Percentiles rank a stretch among this genome's conserved stretches.
phyloP scores from a whole-genome alignment of 2,888 invertebrate genomes.

The Mythimna loreyi region DNA sequence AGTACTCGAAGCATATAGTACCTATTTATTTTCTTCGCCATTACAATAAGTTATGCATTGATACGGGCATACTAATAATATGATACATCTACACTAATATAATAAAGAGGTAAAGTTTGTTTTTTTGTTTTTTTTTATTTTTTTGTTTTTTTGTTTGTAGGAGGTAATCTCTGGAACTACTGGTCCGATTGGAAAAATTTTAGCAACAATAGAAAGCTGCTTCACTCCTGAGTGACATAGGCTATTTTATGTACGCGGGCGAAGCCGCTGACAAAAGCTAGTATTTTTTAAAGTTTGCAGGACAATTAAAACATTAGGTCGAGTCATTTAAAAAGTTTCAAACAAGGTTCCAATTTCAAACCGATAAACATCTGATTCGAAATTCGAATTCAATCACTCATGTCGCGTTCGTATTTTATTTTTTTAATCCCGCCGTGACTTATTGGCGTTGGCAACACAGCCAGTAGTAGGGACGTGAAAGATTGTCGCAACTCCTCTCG shows the following conservation, averaged over 20 bases:
- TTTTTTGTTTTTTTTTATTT: no score
- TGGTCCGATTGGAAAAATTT: no score
- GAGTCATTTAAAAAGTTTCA: background rate
- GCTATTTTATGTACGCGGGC: no score
- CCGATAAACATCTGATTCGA: constrained; percentile 6
- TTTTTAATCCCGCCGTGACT: constrained; percentile 36
- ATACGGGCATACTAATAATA: no score
- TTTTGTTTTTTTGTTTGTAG: no score
- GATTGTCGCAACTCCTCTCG: constrained; percentile 53
- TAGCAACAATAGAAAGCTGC: no score
- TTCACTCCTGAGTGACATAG: no score
- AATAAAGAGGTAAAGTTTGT: no score
- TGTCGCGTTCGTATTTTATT: constrained; percentile 22
- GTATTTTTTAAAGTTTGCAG: background rate
- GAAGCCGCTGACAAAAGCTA: no score
- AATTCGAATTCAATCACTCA: constrained; percentile 39
- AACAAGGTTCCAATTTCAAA: background rate
- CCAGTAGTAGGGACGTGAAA: constrained; percentile 47
- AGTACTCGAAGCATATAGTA: background rate
- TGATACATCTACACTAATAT: no score
- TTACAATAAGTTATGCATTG: background rate
- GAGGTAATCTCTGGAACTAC: no score
- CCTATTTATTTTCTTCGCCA: background rate
- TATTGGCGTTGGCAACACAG: constrained; percentile 50
- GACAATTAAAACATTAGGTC: background rate